Evolutionary conservation across 2,113 vertebrate genomes (phyloP).

Genomic region (Xenopus tropicalis): DNA sequence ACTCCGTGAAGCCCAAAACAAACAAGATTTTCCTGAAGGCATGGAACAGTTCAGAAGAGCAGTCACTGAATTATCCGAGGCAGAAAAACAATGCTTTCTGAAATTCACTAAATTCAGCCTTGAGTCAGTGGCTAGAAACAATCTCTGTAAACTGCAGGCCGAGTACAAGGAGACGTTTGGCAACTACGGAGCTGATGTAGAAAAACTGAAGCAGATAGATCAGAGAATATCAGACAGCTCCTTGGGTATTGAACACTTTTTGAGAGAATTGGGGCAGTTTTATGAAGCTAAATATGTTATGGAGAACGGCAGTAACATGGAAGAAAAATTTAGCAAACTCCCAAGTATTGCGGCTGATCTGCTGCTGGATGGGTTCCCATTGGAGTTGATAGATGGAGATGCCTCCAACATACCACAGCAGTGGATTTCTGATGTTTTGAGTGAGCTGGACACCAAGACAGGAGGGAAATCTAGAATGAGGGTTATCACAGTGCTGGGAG

Average conservation of each 20-base stretch:
- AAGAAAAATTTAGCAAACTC: constrained; percentile 8
- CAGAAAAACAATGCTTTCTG: constrained; percentile 53
- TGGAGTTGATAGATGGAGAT: constrained; percentile 74
- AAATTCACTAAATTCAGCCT: constrained; percentile 54
- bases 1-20: constrained; percentile 47
- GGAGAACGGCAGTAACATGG: constrained; percentile 34
- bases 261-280: constrained; percentile 75
- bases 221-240: constrained; percentile 57
- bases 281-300: constrained; percentile 64
- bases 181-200: constrained; percentile 30
- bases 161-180: constrained; percentile 36
- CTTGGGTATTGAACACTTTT: constrained; percentile 71
- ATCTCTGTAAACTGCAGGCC: constrained; percentile 14
- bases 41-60: constrained; percentile 50
- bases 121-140: constrained; percentile 24
- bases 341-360: constrained; percentile 58
- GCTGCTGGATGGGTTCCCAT: constrained; percentile 66
- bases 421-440: constrained; percentile 70
- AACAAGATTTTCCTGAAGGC: constrained; percentile 18
- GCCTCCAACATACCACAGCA: constrained; percentile 67
- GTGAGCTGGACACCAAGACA: constrained; percentile 54
- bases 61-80: constrained; percentile 40
- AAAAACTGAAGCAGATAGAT: constrained; percentile 18
- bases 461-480: constrained; percentile 58
- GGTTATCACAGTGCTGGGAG: constrained; percentile 69